A percentile compares a stretch with the other conserved stretches of the same genome.
These are phyloP conservation scores for Emydoidea blandingii DNA, from an alignment of 2,797 vertebrate species.

Conservation along the genomic window DNA sequence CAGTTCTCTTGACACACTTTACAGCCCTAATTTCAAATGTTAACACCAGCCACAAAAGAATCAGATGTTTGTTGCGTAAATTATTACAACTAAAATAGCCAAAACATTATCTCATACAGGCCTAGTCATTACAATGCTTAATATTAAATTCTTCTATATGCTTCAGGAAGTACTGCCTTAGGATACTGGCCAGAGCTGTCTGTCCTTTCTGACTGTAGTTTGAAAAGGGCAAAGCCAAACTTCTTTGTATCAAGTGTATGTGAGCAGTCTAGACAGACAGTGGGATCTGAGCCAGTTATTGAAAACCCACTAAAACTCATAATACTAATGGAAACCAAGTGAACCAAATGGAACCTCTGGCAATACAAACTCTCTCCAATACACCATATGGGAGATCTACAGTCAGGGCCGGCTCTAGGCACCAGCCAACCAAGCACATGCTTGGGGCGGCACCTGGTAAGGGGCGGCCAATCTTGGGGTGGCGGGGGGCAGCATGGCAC, in stretches of 20 bases:
- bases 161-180: background rate
- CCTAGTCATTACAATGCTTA: background rate
- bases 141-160: background rate
- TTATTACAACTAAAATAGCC: conserved; percentile 2
- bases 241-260: background rate
- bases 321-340: background rate
- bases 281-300: background rate
- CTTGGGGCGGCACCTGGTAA: no score
- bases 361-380: background rate
- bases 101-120: conserved; percentile 56
- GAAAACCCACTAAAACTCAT: background rate
- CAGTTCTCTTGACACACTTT: conserved; percentile 36
- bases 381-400: background rate
- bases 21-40: conserved; percentile 24
- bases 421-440: no score
- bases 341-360: background rate
- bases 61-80: background rate
- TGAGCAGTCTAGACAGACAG: background rate
- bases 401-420: background rate
- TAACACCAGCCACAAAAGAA: conserved; percentile 7
- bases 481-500: no score
- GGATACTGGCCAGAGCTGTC: background rate
- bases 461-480: no score
- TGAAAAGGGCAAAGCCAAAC: background rate
- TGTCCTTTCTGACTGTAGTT: background rate